Conservation (phyloP, 35 echinoderm and acorn worm species). For the Diadema setosum region DNA sequence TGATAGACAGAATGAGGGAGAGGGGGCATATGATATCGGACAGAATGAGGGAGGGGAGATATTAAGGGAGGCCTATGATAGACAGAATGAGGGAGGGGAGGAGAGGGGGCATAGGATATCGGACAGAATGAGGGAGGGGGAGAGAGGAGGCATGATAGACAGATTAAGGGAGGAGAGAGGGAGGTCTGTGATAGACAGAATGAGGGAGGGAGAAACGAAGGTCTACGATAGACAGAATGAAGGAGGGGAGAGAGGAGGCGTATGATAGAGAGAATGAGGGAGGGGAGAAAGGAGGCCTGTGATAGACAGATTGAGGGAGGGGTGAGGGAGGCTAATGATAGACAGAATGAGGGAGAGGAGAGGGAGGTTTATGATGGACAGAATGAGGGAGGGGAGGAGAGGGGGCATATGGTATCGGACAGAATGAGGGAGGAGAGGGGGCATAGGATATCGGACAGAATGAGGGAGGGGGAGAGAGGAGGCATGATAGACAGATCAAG, state of each 20-base stretch:
- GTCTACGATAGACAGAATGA: no score
- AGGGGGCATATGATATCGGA: not conserved
- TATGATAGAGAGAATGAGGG: not conserved
- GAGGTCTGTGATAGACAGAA: not conserved
- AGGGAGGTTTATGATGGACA: not conserved
- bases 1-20: not conserved
- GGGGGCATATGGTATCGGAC: not conserved
- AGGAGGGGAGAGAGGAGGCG: not conserved
- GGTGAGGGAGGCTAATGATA: not conserved
- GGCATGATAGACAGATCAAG: not conserved
- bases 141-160: not conserved
- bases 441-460: not conserved
- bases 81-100: not conserved
- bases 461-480: not conserved
- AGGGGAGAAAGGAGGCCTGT: not conserved
- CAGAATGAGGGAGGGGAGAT: not conserved
- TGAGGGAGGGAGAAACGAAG: not conserved
- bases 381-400: not conserved
- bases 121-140: not conserved
- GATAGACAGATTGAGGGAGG: not conserved
- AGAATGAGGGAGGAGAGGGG: not conserved
- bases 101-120: not conserved
- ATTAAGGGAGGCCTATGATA: not conserved
- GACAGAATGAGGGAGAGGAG: not conserved
- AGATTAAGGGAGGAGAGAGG: not conserved